These are phyloP conservation scores for Mythimna ferrago DNA, from an alignment of 2,888 invertebrate genomes.

Conservation along the genomic window DNA sequence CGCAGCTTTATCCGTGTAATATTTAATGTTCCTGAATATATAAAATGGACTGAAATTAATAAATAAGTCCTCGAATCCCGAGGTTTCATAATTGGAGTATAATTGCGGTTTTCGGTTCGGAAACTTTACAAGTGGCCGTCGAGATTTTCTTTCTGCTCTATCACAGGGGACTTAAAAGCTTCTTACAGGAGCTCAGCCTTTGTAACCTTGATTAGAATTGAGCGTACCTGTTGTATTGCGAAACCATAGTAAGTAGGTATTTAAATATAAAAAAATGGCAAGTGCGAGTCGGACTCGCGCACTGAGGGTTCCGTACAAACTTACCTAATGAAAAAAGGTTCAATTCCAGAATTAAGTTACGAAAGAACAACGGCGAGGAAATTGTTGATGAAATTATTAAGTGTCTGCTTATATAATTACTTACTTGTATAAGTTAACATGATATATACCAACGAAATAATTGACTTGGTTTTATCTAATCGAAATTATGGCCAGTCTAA, in stretches of 20 bases:
- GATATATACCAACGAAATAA: no score
- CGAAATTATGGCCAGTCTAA: no score
- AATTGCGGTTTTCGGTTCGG: conserved; percentile 42
- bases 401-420: no score
- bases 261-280: background rate
- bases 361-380: no score
- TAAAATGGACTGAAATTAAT: conserved; percentile 14
- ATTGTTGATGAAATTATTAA: no score
- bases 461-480: no score
- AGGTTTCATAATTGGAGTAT: conserved; percentile 26
- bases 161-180: conserved; percentile 43
- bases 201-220: conserved; percentile 43
- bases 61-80: conserved; percentile 18
- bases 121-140: conserved; percentile 29
- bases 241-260: background rate
- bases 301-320: no score
- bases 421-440: no score
- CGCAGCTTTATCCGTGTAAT: background rate
- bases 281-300: no score
- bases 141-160: conserved; percentile 38
- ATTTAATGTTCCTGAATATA: background rate
- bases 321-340: no score
- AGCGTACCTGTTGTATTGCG: conserved; percentile 28
- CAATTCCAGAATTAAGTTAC: no score
- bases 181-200: conserved; percentile 31